Evolutionary conservation across 1,140 invertebrate species (phyloP).

Genomic region (Laodelphax striatellus): DNA sequence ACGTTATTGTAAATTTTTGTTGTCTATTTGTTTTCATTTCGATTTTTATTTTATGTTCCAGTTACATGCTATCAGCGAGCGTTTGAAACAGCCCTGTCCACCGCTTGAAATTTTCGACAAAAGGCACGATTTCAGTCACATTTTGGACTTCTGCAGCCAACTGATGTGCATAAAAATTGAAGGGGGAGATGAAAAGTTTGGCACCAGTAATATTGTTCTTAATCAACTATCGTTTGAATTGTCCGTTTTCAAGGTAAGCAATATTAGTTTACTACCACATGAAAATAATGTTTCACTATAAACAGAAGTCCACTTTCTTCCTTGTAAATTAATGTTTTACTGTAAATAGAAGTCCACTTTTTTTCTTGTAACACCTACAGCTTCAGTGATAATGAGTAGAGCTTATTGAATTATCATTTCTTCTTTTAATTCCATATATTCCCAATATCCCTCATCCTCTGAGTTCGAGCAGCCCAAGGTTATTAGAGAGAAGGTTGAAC

Average conservation of each 20-base stretch:
- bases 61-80: constrained; percentile 76
- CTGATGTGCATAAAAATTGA: constrained; percentile 52
- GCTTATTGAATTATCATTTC: no score
- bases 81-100: constrained; percentile 75
- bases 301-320: no score
- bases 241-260: constrained; percentile 55
- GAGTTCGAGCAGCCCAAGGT: no score
- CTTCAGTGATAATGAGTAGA: no score
- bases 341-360: no score
- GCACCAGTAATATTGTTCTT: constrained; percentile 70
- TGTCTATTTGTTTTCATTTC: background rate
- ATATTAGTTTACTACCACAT: no score
- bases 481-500: no score
- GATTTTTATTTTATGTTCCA: constrained; percentile 40
- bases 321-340: no score
- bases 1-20: background rate
- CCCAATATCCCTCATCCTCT: no score
- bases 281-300: no score
- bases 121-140: constrained; percentile 74
- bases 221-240: constrained; percentile 71
- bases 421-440: no score
- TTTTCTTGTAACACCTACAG: no score
- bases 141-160: constrained; percentile 77
- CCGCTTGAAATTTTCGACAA: constrained; percentile 51
- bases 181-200: constrained; percentile 48